Percentiles rank a stretch among this genome's conserved stretches.
Conservation (phyloP, 2,888 invertebrate species). For the Xylocampa areola region DNA sequence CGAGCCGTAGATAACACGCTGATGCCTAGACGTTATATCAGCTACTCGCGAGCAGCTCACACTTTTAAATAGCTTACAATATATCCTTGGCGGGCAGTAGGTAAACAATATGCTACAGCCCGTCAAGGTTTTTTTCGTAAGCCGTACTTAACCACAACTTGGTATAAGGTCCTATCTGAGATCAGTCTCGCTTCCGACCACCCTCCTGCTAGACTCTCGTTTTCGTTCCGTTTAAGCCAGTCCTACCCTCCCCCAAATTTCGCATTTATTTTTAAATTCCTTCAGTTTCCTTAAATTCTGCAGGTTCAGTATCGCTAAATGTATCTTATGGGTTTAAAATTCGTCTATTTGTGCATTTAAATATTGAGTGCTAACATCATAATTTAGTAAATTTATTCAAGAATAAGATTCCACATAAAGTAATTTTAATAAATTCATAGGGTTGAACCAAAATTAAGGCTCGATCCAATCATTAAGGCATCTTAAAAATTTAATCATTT, state of each 20-base stretch:
- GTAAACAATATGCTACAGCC: not conserved
- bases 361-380: slow-evolving; percentile 14
- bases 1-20: not conserved
- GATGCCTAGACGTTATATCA: not conserved
- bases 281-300: no score
- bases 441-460: slow-evolving; percentile 15
- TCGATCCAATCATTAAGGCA: slow-evolving; percentile 43
- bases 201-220: no score
- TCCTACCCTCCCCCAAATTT: no score
- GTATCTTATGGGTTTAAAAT: slow-evolving; percentile 10
- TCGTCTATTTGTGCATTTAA: slow-evolving; percentile 24
- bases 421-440: slow-evolving; percentile 2
- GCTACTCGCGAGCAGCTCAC: not conserved
- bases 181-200: no score
- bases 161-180: no score
- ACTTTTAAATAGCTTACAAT: slow-evolving; percentile 4
- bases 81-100: not conserved
- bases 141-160: no score
- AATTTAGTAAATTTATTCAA: slow-evolving; percentile 7
- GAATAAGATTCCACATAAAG: slow-evolving; percentile 7
- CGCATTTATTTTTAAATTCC: no score
- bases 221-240: no score
- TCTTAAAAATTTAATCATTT: slow-evolving; percentile 30
- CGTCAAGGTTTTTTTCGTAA: no score
- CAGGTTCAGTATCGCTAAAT: slow-evolving; percentile 23